Percentiles rank a stretch among this genome's conserved stretches.
These are phyloP conservation scores for Cydia amplana DNA, from an alignment of 1,140 invertebrate species.

Conservation along the genomic window DNA sequence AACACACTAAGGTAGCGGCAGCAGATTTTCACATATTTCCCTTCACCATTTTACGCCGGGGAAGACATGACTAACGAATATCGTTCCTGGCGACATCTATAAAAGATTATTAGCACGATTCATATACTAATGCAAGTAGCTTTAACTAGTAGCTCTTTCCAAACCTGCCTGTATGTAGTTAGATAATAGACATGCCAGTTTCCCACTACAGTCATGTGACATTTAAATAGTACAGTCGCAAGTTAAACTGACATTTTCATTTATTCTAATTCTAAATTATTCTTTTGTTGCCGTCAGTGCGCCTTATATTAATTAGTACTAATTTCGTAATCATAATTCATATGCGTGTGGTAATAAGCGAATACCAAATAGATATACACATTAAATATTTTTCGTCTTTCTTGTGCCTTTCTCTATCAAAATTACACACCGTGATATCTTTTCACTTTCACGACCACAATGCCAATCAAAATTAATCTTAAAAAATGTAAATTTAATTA, in stretches of 20 bases:
- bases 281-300: background rate
- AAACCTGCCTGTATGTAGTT: too few species aligned
- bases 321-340: conserved; percentile 7
- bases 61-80: too few species aligned
- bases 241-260: background rate
- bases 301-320: background rate
- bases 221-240: background rate
- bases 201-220: too few species aligned
- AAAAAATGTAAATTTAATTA: conserved; percentile 62
- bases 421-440: conserved; percentile 70
- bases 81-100: too few species aligned
- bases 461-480: conserved; percentile 64
- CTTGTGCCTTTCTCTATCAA: conserved; percentile 63
- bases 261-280: background rate
- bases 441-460: conserved; percentile 69
- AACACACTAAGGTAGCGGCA: too few species aligned
- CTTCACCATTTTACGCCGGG: too few species aligned
- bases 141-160: too few species aligned
- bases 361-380: conserved; percentile 20
- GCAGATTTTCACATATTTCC: too few species aligned
- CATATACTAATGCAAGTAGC: too few species aligned
- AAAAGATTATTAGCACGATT: too few species aligned
- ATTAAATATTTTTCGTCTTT: background rate
- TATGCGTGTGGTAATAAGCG: background rate
- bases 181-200: too few species aligned